These are phyloP conservation scores for Chrysocyon brachyurus DNA, from an alignment of 2,797 vertebrate genomes.

Conservation along the genomic window DNA sequence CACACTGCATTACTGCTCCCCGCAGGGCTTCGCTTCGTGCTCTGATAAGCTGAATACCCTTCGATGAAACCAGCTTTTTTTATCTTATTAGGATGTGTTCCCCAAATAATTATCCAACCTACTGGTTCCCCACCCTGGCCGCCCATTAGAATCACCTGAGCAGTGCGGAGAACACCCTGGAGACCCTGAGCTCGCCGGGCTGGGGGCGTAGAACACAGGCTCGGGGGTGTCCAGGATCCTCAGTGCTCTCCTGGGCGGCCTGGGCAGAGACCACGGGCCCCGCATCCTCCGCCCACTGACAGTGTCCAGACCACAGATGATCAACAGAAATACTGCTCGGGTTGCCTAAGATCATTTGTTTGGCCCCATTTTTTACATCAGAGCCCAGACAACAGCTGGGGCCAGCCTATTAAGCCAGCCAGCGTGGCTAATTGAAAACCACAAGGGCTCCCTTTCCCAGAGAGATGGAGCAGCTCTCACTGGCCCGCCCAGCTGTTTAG, in stretches of 20 bases:
- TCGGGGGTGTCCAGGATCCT: neutral
- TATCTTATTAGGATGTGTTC: neutral
- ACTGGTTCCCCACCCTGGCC: neutral
- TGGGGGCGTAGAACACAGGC: no score
- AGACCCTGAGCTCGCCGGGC: fast-evolving
- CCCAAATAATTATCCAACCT: neutral
- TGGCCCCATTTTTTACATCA: conserved; percentile 51
- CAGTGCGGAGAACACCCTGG: neutral
- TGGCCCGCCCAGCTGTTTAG: neutral
- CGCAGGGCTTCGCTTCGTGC: neutral
- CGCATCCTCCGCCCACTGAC: neutral
- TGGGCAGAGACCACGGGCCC: fast-evolving
- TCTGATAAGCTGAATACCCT: neutral
- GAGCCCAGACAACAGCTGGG: conserved; percentile 20
- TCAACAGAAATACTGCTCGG: neutral
- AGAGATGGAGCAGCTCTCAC: fast-evolving
- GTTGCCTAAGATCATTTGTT: neutral
- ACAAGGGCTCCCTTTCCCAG: neutral
- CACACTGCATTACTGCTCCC: neutral
- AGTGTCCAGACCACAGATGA: neutral
- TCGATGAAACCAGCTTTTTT: neutral
- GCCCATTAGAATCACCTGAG: neutral
- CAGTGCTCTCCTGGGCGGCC: fast-evolving
- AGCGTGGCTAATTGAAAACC: neutral
- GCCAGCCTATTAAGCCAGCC: neutral